Percentiles rank a stretch among this genome's conserved stretches.
phyloP scores from a whole-genome alignment of 2,113 vertebrate species.

The Eretmochelys imbricata region DNA sequence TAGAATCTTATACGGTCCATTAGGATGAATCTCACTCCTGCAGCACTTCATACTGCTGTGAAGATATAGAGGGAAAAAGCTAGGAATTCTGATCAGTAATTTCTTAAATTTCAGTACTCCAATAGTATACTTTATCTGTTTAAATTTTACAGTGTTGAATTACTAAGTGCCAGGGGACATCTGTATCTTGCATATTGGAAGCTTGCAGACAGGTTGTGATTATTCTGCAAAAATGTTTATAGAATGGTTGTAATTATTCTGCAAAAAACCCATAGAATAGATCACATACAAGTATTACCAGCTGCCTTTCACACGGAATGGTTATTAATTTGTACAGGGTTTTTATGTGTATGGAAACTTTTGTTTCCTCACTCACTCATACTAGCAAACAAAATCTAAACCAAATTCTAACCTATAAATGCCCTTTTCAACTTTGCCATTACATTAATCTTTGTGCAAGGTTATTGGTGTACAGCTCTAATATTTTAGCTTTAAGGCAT shows the following conservation, averaged over 20 bases:
- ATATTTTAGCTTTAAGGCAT: constrained; percentile 8
- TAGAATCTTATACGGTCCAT: too few species aligned
- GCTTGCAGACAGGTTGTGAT: background rate
- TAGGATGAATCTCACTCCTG: background rate
- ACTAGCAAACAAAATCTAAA: background rate
- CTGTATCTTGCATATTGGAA: background rate
- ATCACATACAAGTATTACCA: background rate
- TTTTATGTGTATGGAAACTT: background rate
- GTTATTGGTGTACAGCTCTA: background rate
- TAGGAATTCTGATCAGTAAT: background rate
- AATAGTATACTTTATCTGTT: background rate
- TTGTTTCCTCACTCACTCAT: background rate
- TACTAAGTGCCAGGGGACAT: background rate
- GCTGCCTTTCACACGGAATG: background rate
- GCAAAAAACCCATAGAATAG: background rate
- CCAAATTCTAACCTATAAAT: background rate
- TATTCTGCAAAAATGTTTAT: background rate
- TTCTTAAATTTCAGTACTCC: background rate
- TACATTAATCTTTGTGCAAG: background rate
- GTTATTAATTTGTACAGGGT: background rate
- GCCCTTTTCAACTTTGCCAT: background rate
- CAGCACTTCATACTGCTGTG: background rate
- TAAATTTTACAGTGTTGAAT: background rate
- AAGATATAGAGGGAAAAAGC: background rate
- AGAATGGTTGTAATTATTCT: background rate